phyloP scores from a whole-genome alignment of 2,888 invertebrate species.

The Patella caerulea region DNA sequence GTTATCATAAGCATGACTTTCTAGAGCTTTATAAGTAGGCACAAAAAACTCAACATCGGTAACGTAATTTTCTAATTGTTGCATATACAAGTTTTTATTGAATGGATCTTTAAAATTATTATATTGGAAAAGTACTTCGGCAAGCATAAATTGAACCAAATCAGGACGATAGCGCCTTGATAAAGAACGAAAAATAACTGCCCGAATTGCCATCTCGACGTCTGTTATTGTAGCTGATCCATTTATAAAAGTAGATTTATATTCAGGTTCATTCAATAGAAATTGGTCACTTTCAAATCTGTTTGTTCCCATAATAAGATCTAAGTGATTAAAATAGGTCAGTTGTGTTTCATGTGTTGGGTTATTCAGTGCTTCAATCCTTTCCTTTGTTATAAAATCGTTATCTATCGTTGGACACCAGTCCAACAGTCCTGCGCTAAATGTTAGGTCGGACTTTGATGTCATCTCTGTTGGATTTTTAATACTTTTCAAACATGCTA shows the following conservation, averaged over 20 bases:
- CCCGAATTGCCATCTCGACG: not conserved
- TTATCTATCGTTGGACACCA: not conserved
- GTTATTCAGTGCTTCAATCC: not conserved
- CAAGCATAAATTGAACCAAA: not conserved
- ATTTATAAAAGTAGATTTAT: not conserved
- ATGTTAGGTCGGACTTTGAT: not conserved
- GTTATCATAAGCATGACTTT: not conserved
- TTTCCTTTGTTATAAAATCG: constrained; percentile 2
- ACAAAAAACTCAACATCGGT: not conserved
- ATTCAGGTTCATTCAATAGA: not conserved
- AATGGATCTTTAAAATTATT: not conserved
- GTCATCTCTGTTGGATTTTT: constrained; percentile 6
- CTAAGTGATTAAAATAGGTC: not conserved
- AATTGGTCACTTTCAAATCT: not conserved
- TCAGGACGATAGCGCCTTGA: not conserved
- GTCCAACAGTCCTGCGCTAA: not conserved
- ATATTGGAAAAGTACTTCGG: not conserved
- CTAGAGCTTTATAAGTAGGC: not conserved
- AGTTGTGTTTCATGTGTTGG: not conserved
- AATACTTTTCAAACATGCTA: not conserved
- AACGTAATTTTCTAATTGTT: not conserved
- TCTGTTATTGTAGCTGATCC: not conserved
- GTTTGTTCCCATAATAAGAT: not conserved
- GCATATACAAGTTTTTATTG: not conserved
- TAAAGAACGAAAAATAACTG: not conserved